phyloP scores from a whole-genome alignment of 2,888 invertebrate genomes.

The Ennomos erosarius region DNA sequence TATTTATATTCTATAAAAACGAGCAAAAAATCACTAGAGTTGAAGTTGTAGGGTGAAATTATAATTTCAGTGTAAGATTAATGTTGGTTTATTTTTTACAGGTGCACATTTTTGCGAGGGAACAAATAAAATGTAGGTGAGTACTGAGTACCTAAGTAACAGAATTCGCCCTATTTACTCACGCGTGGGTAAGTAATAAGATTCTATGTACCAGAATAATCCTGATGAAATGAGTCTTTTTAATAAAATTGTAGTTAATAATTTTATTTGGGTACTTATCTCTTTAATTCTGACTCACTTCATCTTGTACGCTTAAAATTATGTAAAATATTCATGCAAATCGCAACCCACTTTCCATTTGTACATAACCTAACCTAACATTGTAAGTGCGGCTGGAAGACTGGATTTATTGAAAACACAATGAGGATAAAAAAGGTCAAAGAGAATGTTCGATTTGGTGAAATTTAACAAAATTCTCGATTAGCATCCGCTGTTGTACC shows the following conservation, averaged over 20 bases:
- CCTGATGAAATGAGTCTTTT: too few species aligned
- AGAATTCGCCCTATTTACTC: too few species aligned
- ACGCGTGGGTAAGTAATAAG: too few species aligned
- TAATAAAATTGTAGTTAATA: too few species aligned
- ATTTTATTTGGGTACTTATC: too few species aligned
- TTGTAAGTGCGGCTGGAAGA: conserved; percentile 12
- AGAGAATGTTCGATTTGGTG: conserved; percentile 41
- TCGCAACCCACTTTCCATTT: conserved; percentile 14
- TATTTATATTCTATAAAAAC: too few species aligned
- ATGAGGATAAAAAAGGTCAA: conserved; percentile 20
- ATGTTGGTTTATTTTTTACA: conserved; percentile 36
- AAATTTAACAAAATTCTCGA: conserved; percentile 50
- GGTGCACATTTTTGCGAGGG: conserved; percentile 40
- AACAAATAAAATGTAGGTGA: conserved; percentile 60
- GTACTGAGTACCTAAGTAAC: conserved; percentile 20
- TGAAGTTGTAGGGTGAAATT: too few species aligned
- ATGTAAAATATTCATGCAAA: conserved; percentile 25
- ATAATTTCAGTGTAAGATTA: too few species aligned
- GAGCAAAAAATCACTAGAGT: too few species aligned
- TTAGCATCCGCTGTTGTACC: conserved; percentile 40
- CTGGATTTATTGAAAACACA: conserved; percentile 7
- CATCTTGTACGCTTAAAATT: conserved; percentile 7
- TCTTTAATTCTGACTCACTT: neutral
- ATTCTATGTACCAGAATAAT: too few species aligned
- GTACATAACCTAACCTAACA: conserved; percentile 26